Evolutionary conservation across 2,113 vertebrate genomes (phyloP), one percentile per base, ranked within the genome.

Genomic region (Anoura caudifer): DNA sequence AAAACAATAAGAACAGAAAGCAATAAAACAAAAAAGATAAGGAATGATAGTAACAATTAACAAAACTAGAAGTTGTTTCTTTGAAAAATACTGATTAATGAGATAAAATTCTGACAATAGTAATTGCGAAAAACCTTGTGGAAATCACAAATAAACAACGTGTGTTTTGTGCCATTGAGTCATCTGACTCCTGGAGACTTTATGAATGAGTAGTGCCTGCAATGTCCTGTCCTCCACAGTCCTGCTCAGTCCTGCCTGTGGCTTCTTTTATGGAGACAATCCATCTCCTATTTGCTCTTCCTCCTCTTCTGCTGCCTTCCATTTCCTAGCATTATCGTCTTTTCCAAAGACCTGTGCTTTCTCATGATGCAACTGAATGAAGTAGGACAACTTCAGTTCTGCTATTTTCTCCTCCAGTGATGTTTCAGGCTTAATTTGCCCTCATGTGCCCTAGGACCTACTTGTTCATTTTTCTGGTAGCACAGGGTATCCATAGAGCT

Each of bases 51-150:
- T 8, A 70, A 76, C 82, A 76, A 59, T 16, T 6, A 83, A n/a
- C 7, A 63, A 88, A 91, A 13, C 8, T 28, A 86, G 90, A 82
- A 41, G 22, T 45, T 91, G 7, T 1, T 72, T 76, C n/a, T 94
- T 97, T 72, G 72, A 90, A 91, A 87, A 93, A 41, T 90, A 22
- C 14, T 93, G 80, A 76, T 70, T 84, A 75, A 56, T 73, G 93
- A 93, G 28, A 91, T 50, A 80, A 84, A 90, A 14, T n/a, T 65
- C 17, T 91, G 12, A 85, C 7, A 77, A 80, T 5, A 70, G 92
- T 75, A 79, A 56, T 83, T 13, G 80, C 56, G 76, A 87, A 86
- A 85, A 52, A 24, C n/a, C n/a, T 41, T 50, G 2, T 63, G 4
- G 11, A 93, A 93, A 85, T 92, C 38, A 83, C 12, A 92, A 75